Conservation (phyloP, 1,140 invertebrate species). For the Rhizoglyphus robini region DNA sequence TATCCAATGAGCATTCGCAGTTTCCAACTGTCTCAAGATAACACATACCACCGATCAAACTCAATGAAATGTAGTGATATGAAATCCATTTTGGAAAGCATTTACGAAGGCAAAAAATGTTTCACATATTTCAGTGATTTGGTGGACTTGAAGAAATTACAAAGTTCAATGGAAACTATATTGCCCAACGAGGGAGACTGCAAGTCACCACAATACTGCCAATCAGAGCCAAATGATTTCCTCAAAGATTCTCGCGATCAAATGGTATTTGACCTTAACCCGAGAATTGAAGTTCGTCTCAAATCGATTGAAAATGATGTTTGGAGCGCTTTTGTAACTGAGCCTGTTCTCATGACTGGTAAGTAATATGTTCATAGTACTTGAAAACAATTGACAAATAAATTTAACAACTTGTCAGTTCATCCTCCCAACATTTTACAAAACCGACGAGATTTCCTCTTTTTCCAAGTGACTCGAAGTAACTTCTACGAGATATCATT, state of each 20-base stretch:
- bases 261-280: conserved; percentile 4
- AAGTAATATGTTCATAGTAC: too few relatives aligned
- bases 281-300: background rate
- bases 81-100: background rate
- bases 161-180: background rate
- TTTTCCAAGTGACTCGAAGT: background rate
- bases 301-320: background rate
- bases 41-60: background rate
- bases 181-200: background rate
- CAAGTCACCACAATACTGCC: background rate
- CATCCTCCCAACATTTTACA: background rate
- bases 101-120: background rate
- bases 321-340: background rate
- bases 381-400: background rate
- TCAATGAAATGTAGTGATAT: background rate
- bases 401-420: background rate
- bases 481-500: background rate
- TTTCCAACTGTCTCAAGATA: background rate
- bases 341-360: background rate
- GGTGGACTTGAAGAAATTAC: background rate
- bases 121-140: background rate
- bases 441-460: background rate
- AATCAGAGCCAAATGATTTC: background rate
- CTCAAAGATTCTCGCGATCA: background rate
- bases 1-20: conserved; percentile 4